Conservation (phyloP, 2,888 invertebrate genomes). For the Geotrupes spiniger region DNA sequence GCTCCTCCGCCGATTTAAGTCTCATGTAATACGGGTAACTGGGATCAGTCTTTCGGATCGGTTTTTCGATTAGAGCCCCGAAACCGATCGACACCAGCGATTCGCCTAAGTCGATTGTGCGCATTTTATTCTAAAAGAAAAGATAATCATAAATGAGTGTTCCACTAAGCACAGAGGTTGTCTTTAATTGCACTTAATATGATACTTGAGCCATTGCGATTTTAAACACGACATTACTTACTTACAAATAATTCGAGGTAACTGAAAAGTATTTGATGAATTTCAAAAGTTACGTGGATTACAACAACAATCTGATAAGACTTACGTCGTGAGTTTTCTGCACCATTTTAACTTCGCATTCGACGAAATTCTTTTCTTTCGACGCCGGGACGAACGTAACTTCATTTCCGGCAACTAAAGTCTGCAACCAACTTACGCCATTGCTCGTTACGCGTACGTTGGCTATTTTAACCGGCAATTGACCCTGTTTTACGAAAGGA, state of each 20-base stretch:
- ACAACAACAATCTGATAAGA: slow-evolving; percentile 8
- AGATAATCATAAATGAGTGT: slow-evolving; percentile 3
- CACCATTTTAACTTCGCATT: slow-evolving; percentile 47
- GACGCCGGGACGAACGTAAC: slow-evolving; percentile 49
- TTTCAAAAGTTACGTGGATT: slow-evolving; percentile 5
- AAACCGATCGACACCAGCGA: slow-evolving; percentile 60
- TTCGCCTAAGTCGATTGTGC: slow-evolving; percentile 54
- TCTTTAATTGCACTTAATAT: no score
- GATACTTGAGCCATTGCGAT: no score
- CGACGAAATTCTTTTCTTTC: slow-evolving; percentile 48
- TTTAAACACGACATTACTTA: no score
- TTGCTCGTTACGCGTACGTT: slow-evolving; percentile 52
- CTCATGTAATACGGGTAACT: slow-evolving; percentile 47
- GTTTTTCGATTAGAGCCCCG: slow-evolving; percentile 77
- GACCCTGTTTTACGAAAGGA: slow-evolving; percentile 34
- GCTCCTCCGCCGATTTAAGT: slow-evolving; percentile 49
- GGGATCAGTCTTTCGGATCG: slow-evolving; percentile 40
- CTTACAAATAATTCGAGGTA: no score
- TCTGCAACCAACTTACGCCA: slow-evolving; percentile 52
- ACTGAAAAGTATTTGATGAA: neutral
- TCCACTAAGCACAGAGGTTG: no score
- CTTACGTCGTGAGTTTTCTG: slow-evolving; percentile 14
- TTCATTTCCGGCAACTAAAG: slow-evolving; percentile 45
- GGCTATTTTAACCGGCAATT: slow-evolving; percentile 55
- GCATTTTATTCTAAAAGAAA: slow-evolving; percentile 39